A percentile compares a stretch with the other conserved stretches of the same genome.
phyloP scores from a whole-genome alignment of 2,888 invertebrate genomes.

The Allophyes oxyacanthae region DNA sequence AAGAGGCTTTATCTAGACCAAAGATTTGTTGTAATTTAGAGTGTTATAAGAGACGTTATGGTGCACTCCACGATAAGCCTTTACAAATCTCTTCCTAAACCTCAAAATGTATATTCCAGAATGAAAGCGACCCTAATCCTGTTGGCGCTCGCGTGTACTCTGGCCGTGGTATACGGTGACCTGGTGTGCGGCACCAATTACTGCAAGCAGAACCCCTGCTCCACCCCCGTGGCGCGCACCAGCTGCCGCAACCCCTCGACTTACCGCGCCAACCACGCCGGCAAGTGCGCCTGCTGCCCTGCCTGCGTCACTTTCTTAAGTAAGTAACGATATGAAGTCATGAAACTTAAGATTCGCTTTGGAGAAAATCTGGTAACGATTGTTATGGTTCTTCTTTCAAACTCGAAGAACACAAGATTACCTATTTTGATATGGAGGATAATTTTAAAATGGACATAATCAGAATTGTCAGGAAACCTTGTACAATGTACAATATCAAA shows the following conservation, averaged over 20 bases:
- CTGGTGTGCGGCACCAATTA: constrained; percentile 80
- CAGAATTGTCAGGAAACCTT: no score
- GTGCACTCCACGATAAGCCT: no score
- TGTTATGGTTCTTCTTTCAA: no score
- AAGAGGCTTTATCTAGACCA: no score
- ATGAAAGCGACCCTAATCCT: constrained; percentile 78
- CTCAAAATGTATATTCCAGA: constrained; percentile 55
- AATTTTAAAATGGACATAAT: no score
- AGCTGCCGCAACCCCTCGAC: constrained; percentile 72
- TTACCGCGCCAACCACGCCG: constrained; percentile 78
- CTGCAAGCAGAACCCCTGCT: constrained; percentile 80
- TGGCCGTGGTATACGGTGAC: constrained; percentile 75
- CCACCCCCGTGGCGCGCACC: constrained; percentile 57
- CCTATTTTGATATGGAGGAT: no score
- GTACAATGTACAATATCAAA: no score
- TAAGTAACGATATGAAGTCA: constrained; percentile 57
- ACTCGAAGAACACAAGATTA: no score
- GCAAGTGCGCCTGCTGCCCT: constrained; percentile 84
- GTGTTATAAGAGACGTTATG: no score
- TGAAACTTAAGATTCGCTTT: not conserved
- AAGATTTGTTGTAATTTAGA: no score
- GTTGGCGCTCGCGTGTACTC: constrained; percentile 69
- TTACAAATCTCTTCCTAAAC: no score
- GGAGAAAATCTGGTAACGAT: not conserved
- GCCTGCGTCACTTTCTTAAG: constrained; percentile 81